These are phyloP conservation scores for Orthosia incerta DNA, from an alignment of 2,888 invertebrate genomes.

Conservation along the genomic window DNA sequence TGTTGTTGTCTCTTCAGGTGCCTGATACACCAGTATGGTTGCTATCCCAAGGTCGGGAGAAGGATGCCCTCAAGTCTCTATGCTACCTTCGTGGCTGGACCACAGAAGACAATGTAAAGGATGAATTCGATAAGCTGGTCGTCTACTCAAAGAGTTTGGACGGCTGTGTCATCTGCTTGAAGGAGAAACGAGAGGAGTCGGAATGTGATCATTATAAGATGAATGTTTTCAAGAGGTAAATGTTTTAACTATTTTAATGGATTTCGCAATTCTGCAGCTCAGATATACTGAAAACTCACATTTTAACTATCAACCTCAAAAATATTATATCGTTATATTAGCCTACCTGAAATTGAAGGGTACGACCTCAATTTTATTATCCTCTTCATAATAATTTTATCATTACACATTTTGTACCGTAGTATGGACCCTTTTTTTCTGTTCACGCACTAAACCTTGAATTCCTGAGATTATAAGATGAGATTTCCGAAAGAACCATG, in stretches of 20 bases:
- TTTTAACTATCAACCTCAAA: no score
- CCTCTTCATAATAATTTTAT: no score
- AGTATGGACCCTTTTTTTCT: background rate
- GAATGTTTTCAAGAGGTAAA: constrained; percentile 79
- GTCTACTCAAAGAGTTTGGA: constrained; percentile 82
- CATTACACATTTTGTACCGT: no score
- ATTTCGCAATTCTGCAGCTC: no score
- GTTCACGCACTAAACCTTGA: background rate
- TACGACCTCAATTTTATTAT: no score
- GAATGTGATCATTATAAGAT: constrained; percentile 81
- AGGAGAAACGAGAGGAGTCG: constrained; percentile 64
- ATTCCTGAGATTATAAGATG: background rate
- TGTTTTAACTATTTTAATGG: no score
- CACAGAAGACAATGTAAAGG: constrained; percentile 82
- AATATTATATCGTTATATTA: no score
- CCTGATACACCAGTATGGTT: constrained; percentile 92
- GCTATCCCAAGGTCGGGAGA: constrained; percentile 85
- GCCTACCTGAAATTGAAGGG: no score
- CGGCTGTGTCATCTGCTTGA: constrained; percentile 81
- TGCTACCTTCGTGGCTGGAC: constrained; percentile 91
- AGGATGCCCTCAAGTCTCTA: constrained; percentile 88
- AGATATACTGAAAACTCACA: no score
- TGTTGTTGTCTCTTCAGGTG: constrained; percentile 74
- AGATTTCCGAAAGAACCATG: background rate
- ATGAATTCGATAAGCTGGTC: constrained; percentile 85